Conservation (phyloP, 2,797 vertebrate genomes). For the Coccyzus lansbergi region DNA sequence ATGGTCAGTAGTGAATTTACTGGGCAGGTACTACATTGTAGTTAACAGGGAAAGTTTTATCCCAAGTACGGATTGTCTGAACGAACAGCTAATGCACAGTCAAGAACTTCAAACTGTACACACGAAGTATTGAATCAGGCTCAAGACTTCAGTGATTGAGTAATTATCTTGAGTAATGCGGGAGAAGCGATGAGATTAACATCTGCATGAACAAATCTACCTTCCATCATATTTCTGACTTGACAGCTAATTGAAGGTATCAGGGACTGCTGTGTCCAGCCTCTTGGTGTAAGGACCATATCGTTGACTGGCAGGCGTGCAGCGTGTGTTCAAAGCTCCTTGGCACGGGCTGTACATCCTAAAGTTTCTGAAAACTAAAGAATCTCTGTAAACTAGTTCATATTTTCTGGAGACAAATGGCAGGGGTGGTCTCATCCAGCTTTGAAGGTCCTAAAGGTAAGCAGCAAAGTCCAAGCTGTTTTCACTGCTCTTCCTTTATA, state of each 20-base stretch:
- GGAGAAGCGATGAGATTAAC: too few relatives aligned
- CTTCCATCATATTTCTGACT: too few relatives aligned
- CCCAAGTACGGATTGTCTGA: too few relatives aligned
- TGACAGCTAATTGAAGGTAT: background rate
- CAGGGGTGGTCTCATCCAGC: background rate
- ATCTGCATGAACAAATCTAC: too few relatives aligned
- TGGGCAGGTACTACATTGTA: background rate
- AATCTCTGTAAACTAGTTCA: fast-evolving
- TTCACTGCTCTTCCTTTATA: background rate
- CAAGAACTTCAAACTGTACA: too few relatives aligned
- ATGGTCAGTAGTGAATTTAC: fast-evolving
- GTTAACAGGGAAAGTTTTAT: background rate
- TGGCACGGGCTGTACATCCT: background rate
- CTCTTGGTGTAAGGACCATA: background rate
- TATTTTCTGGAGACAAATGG: background rate
- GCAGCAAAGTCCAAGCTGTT: background rate
- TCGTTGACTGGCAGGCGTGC: background rate
- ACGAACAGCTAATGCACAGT: too few relatives aligned
- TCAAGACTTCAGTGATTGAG: too few relatives aligned
- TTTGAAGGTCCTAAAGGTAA: background rate
- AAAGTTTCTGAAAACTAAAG: background rate
- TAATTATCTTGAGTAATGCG: too few relatives aligned
- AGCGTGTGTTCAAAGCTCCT: background rate
- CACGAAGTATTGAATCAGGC: too few relatives aligned
- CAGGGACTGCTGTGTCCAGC: too few relatives aligned